Evolutionary conservation across 2,113 vertebrate genomes (phyloP), one percentile per base, ranked within the genome.

Genomic region (Hemichromis elongatus): DNA sequence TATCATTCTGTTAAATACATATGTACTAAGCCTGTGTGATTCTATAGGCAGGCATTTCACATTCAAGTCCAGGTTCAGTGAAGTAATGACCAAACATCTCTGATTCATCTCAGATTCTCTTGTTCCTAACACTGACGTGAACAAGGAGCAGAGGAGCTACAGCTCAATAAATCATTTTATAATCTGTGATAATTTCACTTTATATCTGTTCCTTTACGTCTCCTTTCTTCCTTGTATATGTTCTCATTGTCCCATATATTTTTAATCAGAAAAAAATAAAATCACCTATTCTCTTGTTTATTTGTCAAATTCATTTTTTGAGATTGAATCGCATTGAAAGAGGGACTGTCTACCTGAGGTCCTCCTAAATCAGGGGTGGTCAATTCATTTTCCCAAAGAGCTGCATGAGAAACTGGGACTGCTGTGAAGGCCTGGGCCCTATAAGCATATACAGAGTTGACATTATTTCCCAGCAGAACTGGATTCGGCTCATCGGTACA

Each of bases 41-140:
- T 90, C 54, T 91, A 85, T 88, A 79, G 73, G 87, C 89, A 93
- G 92, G 90, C 87, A 19, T 92, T 94, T 90, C 85, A 92, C 92
- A 94, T 94, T 94, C 91, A 90, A 59, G 82, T 92, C 84, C 86
- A 80, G 90, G 86, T 92, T 92, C 86, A 92, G 92, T 93, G 89
- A 90, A 91, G 81, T 80, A 83, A 91, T 50, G 70, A 77, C 75
- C 61, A 90, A 86, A 81, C 52, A 77, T 55, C 66, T 45, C 66
- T 55, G 19, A 77, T 61, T 81, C 30, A 13, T 88, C 57, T 81
- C 75, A 47, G 68, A 66, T 85, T 73, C 5, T 86, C 13, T 79
- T 55, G 26, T 77, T 79, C 33, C 47, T 16, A 81, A 63, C 80
- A 52, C 30, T 63, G 30, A 80, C 24, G 37, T 33, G 70, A 81